phyloP scores from a whole-genome alignment of 2,888 invertebrate genomes.

The Beris morrisii region DNA sequence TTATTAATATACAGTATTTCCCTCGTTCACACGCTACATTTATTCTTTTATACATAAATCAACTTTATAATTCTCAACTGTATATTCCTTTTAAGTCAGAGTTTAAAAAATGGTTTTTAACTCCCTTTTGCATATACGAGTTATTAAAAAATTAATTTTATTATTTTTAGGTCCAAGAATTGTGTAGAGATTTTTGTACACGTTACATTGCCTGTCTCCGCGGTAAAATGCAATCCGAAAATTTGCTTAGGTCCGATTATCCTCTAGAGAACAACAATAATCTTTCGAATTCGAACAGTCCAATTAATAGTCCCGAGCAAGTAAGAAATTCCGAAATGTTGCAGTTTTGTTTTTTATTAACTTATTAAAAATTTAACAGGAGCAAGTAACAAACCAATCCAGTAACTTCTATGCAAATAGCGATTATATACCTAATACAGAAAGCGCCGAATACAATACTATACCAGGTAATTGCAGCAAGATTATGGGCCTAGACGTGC shows the following conservation, averaged over 20 bases:
- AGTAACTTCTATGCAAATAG: conserved; percentile 39
- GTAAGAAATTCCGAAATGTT: conserved; percentile 37
- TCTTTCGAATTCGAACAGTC: conserved; percentile 59
- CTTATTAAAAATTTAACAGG: conserved; percentile 20
- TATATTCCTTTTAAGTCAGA: too few relatives aligned
- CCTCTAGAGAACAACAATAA: conserved; percentile 56
- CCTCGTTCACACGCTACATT: too few relatives aligned
- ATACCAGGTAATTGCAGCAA: conserved; percentile 37
- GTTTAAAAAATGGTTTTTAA: too few relatives aligned
- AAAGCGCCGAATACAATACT: conserved; percentile 39
- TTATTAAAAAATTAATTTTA: too few relatives aligned
- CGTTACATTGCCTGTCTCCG: conserved; percentile 89
- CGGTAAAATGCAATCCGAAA: conserved; percentile 88
- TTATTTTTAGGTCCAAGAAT: conserved; percentile 70
- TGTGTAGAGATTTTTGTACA: conserved; percentile 93
- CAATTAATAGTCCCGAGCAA: conserved; percentile 47
- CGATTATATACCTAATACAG: conserved; percentile 39
- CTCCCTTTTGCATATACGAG: too few relatives aligned
- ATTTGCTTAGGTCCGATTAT: conserved; percentile 79
- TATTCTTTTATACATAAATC: too few relatives aligned
- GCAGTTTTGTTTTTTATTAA: not conserved
- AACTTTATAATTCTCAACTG: too few relatives aligned
- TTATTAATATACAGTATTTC: too few relatives aligned
- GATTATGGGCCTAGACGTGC: not conserved
- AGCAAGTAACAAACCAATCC: conserved; percentile 38